Evolutionary conservation across 2,113 vertebrate genomes (phyloP), one percentile per base, ranked within the genome.

Genomic region (Neotoma lepida): DNA sequence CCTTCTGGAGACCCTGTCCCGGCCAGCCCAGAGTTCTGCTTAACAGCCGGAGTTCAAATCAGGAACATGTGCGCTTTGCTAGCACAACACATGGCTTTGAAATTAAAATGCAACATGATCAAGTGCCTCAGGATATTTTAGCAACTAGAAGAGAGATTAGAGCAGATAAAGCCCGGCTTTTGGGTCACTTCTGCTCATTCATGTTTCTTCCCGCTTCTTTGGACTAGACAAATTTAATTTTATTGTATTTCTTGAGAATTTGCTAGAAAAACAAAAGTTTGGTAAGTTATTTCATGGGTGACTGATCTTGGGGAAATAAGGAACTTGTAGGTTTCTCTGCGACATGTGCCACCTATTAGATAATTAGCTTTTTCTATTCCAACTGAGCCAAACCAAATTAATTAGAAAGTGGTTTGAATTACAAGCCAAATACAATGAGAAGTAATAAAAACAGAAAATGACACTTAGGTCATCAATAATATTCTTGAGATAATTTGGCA

Each of bases 321-420:
- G 94, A 98, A 97, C 97, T 98, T 99, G 98, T 98, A 98, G 93
- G 98, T 98, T 97, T 99, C 98, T 97, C 96, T 90, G 96, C 89
- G 98, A 98, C 97, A 98, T 97, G 96, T 98, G 98, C 98, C 98
- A 98, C 97, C 98, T 99, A 99, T 99, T 98, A 98, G 98, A 98
- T 97, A 98, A 97, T 98, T 97, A 97, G 93, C 97, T 97, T 98
- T 98, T 98, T 98, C 97, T 98, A 97, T 96, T 98, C 96, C 96
- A 98, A 97, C 95, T 94, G 97, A 98, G 98, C 98, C 98, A 98
- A 98, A 94, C 98, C 98, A 99, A 99, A 99, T 98, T 99, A 99
- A 99, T 99, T 99, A 99, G 99, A 98, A 97, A 97, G 98, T 91
- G 98, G 98, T 99, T 99, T 99, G 99, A 98, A 98, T 98, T 98